Percentiles rank a stretch among this genome's conserved stretches.
These are phyloP conservation scores for Calycopis cecrops DNA, from an alignment of 1,140 invertebrate genomes.

Conservation along the genomic window DNA sequence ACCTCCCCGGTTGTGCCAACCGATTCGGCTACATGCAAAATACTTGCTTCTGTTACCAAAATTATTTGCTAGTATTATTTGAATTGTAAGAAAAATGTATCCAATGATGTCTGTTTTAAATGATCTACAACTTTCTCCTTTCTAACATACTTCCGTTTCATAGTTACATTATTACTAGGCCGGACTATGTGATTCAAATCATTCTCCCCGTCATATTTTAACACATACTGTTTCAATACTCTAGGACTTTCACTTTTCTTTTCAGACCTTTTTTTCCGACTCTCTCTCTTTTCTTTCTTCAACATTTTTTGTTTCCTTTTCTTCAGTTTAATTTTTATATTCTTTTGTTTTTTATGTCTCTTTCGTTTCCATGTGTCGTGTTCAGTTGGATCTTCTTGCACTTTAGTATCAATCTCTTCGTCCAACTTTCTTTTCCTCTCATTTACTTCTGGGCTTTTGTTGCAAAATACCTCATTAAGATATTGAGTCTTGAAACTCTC, in stretches of 20 bases:
- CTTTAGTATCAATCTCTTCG: neutral
- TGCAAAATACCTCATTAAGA: slow-evolving; percentile 34
- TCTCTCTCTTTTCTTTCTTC: slow-evolving; percentile 13
- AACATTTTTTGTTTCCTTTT: slow-evolving; percentile 35
- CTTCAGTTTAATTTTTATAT: slow-evolving; percentile 37
- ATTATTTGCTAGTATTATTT: too few species aligned
- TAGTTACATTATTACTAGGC: slow-evolving; percentile 27
- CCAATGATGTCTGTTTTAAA: slow-evolving; percentile 48
- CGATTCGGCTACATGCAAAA: too few species aligned
- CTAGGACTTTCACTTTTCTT: slow-evolving; percentile 22
- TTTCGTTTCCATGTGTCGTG: slow-evolving; percentile 7
- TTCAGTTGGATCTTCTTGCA: neutral
- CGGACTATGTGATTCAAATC: slow-evolving; percentile 21
- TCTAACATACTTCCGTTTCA: slow-evolving; percentile 36
- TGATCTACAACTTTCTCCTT: slow-evolving; percentile 36
- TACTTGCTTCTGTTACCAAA: too few species aligned
- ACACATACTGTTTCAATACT: slow-evolving; percentile 44
- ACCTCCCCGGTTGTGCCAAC: too few species aligned
- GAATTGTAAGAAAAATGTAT: slow-evolving; percentile 37
- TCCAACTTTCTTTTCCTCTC: neutral
- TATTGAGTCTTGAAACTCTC: slow-evolving; percentile 55
- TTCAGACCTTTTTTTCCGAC: neutral
- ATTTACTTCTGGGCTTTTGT: neutral
- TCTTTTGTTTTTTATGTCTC: slow-evolving; percentile 19
- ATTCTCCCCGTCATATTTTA: slow-evolving; percentile 29